Base-by-base conservation (phyloP, 2,888 invertebrate species). In the Parasteatoda lunata region DNA sequence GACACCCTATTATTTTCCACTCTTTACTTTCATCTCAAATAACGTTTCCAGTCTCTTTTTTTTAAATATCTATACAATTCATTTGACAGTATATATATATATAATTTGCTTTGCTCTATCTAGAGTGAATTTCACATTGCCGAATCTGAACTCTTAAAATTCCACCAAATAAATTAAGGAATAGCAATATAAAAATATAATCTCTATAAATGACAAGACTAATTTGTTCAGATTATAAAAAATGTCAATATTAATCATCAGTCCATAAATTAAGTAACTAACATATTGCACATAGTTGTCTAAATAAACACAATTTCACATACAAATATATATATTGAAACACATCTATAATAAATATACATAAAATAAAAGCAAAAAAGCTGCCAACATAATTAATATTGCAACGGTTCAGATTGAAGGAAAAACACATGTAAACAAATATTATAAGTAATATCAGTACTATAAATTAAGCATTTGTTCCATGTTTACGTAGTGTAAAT, bases 101-200 rank as follows among this genome's bases (percentile, higher is more conserved):
- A 59, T 59, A 9, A 7, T 59, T 3, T 59, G 8, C 9, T 59
- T 13, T 59, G 9, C 8, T 13, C 9, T 59, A 59, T 4, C 9
- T 59, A 59, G n/a, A 13, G 59, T 59, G 8, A 59, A 59, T 11
- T 59, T 30, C 30, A 30, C 59, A 13, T 59, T 8, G n/a, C 59
- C n/a, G n/a, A 59, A 59, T 59, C 59, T 59, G n/a, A 59, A 59
- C n/a, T 59, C n/a, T 59, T 59, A 59, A 59, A 59, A 59, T 59
- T 59, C n/a, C 30, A 30, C 30, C 8, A 59, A 59, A 59, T 59
- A 59, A 59, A 59, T 59, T 13, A 59, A 59, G n/a, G 59, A 59
- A 59, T 13, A 13, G 59, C 59, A 59, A 59, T 59, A 59, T 59
- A 59, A 59, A 59, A 59, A 59, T 59, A 59, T 59, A 7, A 59